phyloP scores from a whole-genome alignment of 2,797 vertebrate genomes.

The Gallirallus australis region DNA sequence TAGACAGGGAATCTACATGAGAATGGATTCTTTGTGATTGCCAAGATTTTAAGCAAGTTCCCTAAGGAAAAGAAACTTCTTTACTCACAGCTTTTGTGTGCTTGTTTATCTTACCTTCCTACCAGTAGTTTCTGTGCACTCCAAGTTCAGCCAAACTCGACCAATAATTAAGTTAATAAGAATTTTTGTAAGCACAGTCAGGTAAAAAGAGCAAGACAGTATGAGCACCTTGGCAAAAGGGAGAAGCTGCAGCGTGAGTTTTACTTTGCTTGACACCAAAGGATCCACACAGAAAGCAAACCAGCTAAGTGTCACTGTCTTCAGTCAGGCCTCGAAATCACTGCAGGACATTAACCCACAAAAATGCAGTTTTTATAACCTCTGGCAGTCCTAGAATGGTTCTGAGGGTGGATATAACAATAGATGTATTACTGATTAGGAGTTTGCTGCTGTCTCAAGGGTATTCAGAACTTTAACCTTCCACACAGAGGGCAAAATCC shows the following conservation, averaged over 20 bases:
- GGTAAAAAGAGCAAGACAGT: neutral
- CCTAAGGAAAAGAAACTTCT: neutral
- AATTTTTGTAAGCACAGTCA: neutral
- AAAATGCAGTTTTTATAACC: neutral
- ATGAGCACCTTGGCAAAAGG: fast-evolving
- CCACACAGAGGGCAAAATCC: neutral
- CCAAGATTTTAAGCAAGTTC: neutral
- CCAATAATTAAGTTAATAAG: neutral
- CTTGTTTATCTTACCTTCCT: neutral
- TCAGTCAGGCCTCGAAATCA: neutral
- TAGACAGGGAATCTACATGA: fast-evolving
- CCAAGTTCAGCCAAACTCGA: neutral
- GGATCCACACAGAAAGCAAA: neutral
- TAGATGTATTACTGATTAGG: neutral
- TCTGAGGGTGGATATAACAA: neutral
- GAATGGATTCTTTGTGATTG: neutral
- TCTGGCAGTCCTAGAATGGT: neutral
- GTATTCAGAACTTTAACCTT: neutral
- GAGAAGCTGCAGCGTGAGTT: neutral
- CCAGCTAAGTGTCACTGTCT: neutral
- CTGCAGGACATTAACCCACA: neutral
- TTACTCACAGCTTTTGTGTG: neutral
- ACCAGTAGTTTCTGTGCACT: neutral
- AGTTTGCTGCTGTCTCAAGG: neutral
- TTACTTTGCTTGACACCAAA: neutral